Conservation (phyloP, 2,888 invertebrate species). For the Nomada fucata region DNA sequence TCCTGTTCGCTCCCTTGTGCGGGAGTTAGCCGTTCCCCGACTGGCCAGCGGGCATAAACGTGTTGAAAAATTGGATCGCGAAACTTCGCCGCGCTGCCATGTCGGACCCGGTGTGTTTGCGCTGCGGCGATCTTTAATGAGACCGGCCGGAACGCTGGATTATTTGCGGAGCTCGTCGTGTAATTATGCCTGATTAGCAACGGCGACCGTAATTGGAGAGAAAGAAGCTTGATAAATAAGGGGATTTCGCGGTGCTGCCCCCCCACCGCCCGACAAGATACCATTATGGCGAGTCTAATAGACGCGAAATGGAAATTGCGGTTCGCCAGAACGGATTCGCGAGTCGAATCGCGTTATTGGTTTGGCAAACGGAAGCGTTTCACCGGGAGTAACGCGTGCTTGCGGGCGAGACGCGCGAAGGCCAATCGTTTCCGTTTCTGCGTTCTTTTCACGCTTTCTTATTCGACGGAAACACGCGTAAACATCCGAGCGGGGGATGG, state of each 20-base stretch:
- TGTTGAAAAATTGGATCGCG: constrained; percentile 57
- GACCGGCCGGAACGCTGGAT: constrained; percentile 31
- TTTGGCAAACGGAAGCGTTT: neutral
- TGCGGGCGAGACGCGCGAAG: neutral
- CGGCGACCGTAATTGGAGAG: constrained; percentile 7
- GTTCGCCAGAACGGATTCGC: neutral
- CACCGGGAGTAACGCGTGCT: neutral
- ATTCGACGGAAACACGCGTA: neutral
- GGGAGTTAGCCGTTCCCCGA: neutral
- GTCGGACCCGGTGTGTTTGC: constrained; percentile 24
- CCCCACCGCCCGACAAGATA: neutral
- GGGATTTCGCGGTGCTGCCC: neutral
- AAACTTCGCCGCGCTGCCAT: constrained; percentile 19
- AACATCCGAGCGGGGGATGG: neutral
- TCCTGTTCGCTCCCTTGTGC: constrained; percentile 20
- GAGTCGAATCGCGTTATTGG: neutral
- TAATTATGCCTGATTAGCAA: constrained; percentile 36
- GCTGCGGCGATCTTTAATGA: constrained; percentile 50
- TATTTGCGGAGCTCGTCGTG: constrained; percentile 31
- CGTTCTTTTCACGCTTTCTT: neutral
- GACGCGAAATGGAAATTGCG: neutral
- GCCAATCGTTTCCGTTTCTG: neutral
- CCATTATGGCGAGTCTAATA: neutral
- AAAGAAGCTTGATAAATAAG: neutral
- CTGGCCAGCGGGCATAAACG: constrained; percentile 42